Conservation (phyloP, 2,888 invertebrate species). For the Belgica antarctica region DNA sequence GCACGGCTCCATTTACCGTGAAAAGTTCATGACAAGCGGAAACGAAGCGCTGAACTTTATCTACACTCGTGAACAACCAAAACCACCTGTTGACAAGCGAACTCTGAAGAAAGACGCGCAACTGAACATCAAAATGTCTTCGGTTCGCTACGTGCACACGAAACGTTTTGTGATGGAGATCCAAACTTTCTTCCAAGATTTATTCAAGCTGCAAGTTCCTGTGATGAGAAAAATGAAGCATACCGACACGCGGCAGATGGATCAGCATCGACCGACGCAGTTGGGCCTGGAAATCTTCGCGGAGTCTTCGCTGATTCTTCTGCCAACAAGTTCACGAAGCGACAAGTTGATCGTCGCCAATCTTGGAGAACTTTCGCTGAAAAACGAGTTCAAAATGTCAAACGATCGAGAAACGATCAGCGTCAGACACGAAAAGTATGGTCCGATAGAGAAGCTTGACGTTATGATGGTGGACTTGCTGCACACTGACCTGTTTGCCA, state of each 20-base stretch:
- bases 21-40: constrained; percentile 77
- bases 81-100: constrained; percentile 45
- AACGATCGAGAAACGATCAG: constrained; percentile 60
- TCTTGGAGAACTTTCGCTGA: constrained; percentile 72
- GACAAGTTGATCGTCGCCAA: constrained; percentile 76
- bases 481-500: constrained; percentile 69
- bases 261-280: constrained; percentile 50
- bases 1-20: constrained; percentile 76
- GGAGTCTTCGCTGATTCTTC: constrained; percentile 73
- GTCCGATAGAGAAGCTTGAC: constrained; percentile 57
- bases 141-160: constrained; percentile 90
- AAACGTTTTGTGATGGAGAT: constrained; percentile 88
- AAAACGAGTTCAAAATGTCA: constrained; percentile 71
- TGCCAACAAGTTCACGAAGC: constrained; percentile 80
- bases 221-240: constrained; percentile 53
- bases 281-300: constrained; percentile 54
- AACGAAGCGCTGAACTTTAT: constrained; percentile 77
- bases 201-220: constrained; percentile 74
- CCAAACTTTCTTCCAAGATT: constrained; percentile 80
- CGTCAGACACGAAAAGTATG: constrained; percentile 53
- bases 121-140: constrained; percentile 72
- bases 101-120: constrained; percentile 50
- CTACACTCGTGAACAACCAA: constrained; percentile 56
- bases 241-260: constrained; percentile 49
- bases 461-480: constrained; percentile 65